A percentile compares a stretch with the other conserved stretches of the same genome.
Conservation (phyloP, 2,797 vertebrate genomes). For the Pyrocephalus nanus region DNA sequence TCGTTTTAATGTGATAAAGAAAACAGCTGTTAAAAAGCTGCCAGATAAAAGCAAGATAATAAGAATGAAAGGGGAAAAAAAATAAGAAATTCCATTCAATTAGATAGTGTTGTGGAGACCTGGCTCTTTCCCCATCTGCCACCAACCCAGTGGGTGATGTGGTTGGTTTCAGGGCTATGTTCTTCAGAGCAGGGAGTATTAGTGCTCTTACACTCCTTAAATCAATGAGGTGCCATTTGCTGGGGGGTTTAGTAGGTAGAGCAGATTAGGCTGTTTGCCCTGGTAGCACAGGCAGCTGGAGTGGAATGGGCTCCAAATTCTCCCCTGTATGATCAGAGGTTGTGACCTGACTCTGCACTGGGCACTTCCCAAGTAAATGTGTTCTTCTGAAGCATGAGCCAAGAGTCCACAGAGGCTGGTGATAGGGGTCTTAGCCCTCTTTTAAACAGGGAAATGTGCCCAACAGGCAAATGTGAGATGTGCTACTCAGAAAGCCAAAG, state of each 20-base stretch:
- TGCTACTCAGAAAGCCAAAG: not conserved
- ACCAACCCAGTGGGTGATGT: accelerated
- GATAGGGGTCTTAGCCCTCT: not conserved
- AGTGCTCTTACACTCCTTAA: not conserved
- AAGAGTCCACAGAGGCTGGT: not conserved
- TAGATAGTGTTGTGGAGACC: not conserved
- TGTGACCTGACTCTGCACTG: accelerated
- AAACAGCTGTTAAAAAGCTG: not conserved
- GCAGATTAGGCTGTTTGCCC: not conserved
- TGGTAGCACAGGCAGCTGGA: not conserved
- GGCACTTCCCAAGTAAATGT: not conserved
- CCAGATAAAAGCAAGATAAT: not conserved
- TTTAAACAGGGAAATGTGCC: not conserved
- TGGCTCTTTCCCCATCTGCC: accelerated
- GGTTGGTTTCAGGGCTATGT: not conserved
- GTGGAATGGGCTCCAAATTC: not conserved
- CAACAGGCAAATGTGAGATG: not conserved
- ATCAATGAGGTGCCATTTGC: not conserved
- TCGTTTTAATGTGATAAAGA: conserved; percentile 8
- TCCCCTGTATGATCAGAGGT: not conserved
- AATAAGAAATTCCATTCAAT: not conserved
- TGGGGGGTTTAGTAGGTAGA: not conserved
- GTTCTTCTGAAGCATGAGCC: not conserved
- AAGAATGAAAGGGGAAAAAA: not conserved
- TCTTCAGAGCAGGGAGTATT: not conserved